Conservation (phyloP, 2,888 invertebrate species). For the Lycaena phlaeas region DNA sequence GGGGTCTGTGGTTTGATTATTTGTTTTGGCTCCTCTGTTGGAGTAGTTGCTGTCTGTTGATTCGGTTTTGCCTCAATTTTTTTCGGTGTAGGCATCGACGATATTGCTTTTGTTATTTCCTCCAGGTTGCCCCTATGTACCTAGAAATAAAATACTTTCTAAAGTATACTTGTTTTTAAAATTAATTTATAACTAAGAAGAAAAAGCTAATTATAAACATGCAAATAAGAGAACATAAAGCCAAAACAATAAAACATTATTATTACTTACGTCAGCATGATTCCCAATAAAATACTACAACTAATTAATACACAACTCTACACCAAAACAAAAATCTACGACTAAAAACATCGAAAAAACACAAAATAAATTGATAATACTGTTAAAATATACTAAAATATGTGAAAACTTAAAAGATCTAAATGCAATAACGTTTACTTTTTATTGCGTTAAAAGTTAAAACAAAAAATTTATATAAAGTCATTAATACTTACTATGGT, state of each 20-base stretch:
- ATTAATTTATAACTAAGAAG: slow-evolving; percentile 8
- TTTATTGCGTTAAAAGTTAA: too few species aligned
- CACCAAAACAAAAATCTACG: slow-evolving; percentile 11
- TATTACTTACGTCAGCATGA: background rate
- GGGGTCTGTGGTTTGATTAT: slow-evolving; percentile 29
- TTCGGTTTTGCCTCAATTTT: slow-evolving; percentile 45
- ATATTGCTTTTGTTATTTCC: slow-evolving; percentile 55
- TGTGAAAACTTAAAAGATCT: too few species aligned
- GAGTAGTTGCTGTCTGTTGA: slow-evolving; percentile 29
- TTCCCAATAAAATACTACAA: slow-evolving; percentile 2
- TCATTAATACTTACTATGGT: too few species aligned
- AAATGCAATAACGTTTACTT: too few species aligned
- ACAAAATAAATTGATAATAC: background rate
- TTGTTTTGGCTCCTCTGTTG: slow-evolving; percentile 39
- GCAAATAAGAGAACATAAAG: slow-evolving; percentile 10
- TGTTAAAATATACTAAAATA: background rate
- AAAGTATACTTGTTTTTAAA: too few species aligned
- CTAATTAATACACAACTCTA: background rate
- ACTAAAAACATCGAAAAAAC: slow-evolving; percentile 13
- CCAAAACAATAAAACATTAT: background rate
- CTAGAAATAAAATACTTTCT: slow-evolving; percentile 39
- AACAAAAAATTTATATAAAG: too few species aligned
- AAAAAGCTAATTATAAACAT: slow-evolving; percentile 14
- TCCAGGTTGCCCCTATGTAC: slow-evolving; percentile 73
- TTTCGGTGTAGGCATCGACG: slow-evolving; percentile 57